These are phyloP conservation scores for Tanypteryx hageni DNA, from an alignment of 2,888 invertebrate species.

Conservation along the genomic window DNA sequence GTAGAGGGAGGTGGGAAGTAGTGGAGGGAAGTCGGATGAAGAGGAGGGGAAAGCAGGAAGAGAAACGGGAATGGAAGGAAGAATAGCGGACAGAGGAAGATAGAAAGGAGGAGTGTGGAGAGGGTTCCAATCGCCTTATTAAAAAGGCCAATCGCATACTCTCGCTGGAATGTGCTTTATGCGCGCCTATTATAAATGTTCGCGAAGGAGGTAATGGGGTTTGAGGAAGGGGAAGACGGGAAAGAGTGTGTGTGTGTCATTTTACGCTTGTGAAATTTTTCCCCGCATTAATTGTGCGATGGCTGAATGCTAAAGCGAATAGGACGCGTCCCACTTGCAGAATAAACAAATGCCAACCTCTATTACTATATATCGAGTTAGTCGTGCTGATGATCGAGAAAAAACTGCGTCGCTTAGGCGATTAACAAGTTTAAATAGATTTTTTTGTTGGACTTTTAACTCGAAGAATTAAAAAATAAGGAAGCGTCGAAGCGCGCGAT, in stretches of 20 bases:
- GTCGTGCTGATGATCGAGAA: too few relatives aligned
- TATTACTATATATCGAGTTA: too few relatives aligned
- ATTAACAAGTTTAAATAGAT: too few relatives aligned
- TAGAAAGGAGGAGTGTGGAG: not conserved
- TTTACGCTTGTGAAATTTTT: not conserved
- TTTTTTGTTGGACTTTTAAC: too few relatives aligned
- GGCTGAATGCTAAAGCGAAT: not conserved
- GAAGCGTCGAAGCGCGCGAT: too few relatives aligned
- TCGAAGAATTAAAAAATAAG: too few relatives aligned
- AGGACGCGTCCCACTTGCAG: slow-evolving; percentile 14
- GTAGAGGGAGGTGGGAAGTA: too few relatives aligned
- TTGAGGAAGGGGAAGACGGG: not conserved
- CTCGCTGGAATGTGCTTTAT: not conserved
- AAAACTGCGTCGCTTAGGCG: too few relatives aligned
- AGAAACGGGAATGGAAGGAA: not conserved
- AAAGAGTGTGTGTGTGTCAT: not conserved
- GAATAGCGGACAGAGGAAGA: not conserved
- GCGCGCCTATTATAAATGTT: not conserved
- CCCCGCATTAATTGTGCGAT: not conserved
- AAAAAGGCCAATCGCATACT: not conserved
- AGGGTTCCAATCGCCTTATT: not conserved
- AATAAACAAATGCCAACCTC: not conserved
- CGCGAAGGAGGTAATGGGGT: not conserved
- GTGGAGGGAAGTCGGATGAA: too few relatives aligned
- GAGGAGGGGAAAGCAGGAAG: not conserved